Conservation (phyloP, 2,888 invertebrate genomes). For the Amblyjoppa fuscipennis region DNA sequence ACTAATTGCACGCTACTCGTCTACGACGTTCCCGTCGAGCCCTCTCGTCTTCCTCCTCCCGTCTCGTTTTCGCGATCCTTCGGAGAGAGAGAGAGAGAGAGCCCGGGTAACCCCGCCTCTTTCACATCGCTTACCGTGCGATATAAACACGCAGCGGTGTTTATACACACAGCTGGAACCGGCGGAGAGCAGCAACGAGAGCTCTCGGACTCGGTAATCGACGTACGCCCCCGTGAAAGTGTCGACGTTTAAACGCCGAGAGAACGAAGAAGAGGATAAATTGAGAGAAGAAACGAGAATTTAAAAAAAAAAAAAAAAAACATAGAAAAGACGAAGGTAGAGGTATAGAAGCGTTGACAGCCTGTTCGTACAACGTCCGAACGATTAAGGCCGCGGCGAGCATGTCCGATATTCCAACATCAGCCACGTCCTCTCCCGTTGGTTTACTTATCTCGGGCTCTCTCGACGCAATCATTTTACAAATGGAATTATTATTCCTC, state of each 20-base stretch:
- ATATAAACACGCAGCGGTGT: constrained; percentile 37
- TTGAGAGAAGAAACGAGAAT: not conserved
- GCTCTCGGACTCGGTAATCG: constrained; percentile 52
- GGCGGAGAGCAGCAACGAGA: constrained; percentile 27
- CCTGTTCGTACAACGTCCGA: constrained; percentile 55
- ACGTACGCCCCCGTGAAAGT: constrained; percentile 65
- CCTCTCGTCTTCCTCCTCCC: constrained; percentile 28
- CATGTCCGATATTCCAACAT: not conserved
- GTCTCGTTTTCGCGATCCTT: constrained; percentile 30
- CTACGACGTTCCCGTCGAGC: constrained; percentile 54
- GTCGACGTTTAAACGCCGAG: constrained; percentile 57
- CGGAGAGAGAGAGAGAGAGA: constrained; percentile 11
- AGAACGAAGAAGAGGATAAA: constrained; percentile 28
- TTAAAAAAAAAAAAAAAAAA: not conserved
- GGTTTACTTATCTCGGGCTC: constrained; percentile 6
- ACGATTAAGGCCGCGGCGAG: constrained; percentile 57
- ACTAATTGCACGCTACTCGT: constrained; percentile 70
- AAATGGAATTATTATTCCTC: constrained; percentile 22
- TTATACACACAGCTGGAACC: constrained; percentile 20
- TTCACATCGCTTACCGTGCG: constrained; percentile 57
- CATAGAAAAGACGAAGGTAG: constrained; percentile 21
- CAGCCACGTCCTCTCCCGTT: constrained; percentile 27
- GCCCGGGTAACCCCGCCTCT: constrained; percentile 47
- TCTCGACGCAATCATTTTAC: constrained; percentile 20
- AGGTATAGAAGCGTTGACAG: constrained; percentile 58